phyloP scores from a whole-genome alignment of 2,888 invertebrate species.

The Hirtodrosophila alboralis region DNA sequence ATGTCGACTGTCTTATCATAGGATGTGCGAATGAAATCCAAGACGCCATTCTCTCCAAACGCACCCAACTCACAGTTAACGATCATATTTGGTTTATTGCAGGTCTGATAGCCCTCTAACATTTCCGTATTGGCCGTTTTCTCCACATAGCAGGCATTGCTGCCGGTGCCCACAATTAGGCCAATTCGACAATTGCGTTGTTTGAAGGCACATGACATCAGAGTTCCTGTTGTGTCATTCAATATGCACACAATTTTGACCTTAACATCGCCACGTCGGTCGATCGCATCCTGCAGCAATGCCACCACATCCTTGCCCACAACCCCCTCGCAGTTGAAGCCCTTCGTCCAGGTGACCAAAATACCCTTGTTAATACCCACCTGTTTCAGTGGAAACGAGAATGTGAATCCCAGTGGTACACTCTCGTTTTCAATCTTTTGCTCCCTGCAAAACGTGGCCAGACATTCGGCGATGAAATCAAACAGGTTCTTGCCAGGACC shows the following conservation, averaged over 20 bases:
- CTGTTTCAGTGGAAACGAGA: slow-evolving; percentile 96
- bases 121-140: slow-evolving; percentile 91
- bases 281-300: slow-evolving; percentile 92
- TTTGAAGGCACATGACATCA: slow-evolving; percentile 95
- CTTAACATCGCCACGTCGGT: slow-evolving; percentile 90
- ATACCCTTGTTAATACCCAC: slow-evolving; percentile 92
- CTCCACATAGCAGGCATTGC: slow-evolving; percentile 95
- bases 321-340: slow-evolving; percentile 95
- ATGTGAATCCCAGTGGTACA: slow-evolving; percentile 96
- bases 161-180: slow-evolving; percentile 91
- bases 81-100: slow-evolving; percentile 85
- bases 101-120: slow-evolving; percentile 86
- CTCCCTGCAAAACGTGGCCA: slow-evolving; percentile 93
- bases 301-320: slow-evolving; percentile 94
- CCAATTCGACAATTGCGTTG: slow-evolving; percentile 91
- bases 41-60: slow-evolving; percentile 94
- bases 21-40: slow-evolving; percentile 93
- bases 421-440: slow-evolving; percentile 88
- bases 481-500: slow-evolving; percentile 94
- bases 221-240: slow-evolving; percentile 96
- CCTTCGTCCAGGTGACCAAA: slow-evolving; percentile 96
- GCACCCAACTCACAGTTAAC: slow-evolving; percentile 99
- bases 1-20: slow-evolving; percentile 92
- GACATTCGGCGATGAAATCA: slow-evolving; percentile 96
- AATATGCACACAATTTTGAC: slow-evolving; percentile 94